Evolutionary conservation across 2,888 invertebrate species (phyloP).

Genomic region (Graphium colonna): DNA sequence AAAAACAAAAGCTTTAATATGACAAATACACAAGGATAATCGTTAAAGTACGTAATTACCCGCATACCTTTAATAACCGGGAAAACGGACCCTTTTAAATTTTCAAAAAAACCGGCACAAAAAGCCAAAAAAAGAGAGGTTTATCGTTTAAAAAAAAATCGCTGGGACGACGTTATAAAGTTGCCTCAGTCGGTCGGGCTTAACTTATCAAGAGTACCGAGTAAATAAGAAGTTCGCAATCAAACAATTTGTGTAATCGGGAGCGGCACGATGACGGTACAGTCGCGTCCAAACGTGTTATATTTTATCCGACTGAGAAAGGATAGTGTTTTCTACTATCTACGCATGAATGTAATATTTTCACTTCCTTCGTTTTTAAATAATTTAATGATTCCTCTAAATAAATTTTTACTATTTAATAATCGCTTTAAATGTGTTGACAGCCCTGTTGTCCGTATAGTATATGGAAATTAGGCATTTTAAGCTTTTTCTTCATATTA

Average conservation of each 20-base stretch:
- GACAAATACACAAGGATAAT: neutral
- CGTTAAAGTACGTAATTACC: constrained; percentile 5
- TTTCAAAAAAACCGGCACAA: constrained; percentile 2
- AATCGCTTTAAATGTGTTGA: no score
- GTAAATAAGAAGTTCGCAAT: constrained; percentile 40
- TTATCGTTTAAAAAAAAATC: constrained; percentile 8
- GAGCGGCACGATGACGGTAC: constrained; percentile 23
- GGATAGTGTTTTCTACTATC: no score
- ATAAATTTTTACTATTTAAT: no score
- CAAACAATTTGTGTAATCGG: constrained; percentile 43
- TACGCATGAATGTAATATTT: no score
- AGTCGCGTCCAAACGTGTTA: no score
- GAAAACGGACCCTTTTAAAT: constrained; percentile 5
- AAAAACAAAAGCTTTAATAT: neutral
- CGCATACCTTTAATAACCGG: neutral
- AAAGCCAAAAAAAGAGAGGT: neutral
- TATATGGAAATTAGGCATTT: no score
- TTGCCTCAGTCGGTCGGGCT: constrained; percentile 30
- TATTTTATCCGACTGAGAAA: no score
- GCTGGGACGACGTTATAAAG: constrained; percentile 38
- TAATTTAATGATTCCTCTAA: no score
- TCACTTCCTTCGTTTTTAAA: no score
- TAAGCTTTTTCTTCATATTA: no score
- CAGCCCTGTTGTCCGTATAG: no score
- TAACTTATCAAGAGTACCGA: constrained; percentile 30